Percentiles rank a stretch among this genome's conserved stretches.
Conservation (phyloP, 2,888 invertebrate species). For the Osedax fenrisi region DNA sequence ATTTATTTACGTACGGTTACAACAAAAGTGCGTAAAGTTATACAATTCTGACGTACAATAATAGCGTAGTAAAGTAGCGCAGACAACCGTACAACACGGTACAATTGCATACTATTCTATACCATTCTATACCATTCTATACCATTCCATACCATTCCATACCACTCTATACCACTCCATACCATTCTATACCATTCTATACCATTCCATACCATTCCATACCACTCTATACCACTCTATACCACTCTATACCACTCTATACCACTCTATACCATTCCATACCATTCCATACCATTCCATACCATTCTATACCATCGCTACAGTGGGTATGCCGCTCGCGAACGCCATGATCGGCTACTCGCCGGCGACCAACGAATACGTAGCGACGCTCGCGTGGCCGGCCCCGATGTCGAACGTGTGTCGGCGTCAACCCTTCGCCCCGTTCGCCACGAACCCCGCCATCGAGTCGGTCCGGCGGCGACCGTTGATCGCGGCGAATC, state of each 20-base stretch:
- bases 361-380: not conserved
- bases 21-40: too few relatives aligned
- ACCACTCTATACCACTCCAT: not conserved
- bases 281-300: too few relatives aligned
- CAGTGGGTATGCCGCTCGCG: too few relatives aligned
- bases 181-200: not conserved
- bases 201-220: not conserved
- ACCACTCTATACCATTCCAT: too few relatives aligned
- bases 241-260: too few relatives aligned
- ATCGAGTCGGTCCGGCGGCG: not conserved
- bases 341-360: not conserved
- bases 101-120: not conserved
- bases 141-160: not conserved
- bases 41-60: too few relatives aligned
- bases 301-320: too few relatives aligned
- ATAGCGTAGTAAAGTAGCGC: too few relatives aligned
- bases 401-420: not conserved
- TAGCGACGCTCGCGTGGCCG: not conserved
- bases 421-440: not conserved
- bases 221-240: not conserved
- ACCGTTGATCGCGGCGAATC: not conserved
- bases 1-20: too few relatives aligned
- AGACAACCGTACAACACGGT: not conserved
- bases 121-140: not conserved
- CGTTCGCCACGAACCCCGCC: not conserved